Conservation (phyloP, 2,113 vertebrate genomes). For the Pteropus alecto region DNA sequence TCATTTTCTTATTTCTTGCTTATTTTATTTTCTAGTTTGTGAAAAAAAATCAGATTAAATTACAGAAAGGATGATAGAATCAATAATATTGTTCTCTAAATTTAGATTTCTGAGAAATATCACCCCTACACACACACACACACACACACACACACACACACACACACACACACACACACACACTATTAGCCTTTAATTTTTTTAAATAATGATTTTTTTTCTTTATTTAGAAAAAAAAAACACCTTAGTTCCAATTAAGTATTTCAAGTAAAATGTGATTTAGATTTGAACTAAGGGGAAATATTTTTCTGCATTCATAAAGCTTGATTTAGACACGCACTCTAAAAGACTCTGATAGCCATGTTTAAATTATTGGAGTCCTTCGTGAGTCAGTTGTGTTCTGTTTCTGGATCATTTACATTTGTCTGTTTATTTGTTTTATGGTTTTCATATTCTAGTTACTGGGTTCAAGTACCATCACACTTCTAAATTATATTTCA, state of each 20-base stretch:
- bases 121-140: background rate
- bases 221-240: background rate
- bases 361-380: slow-evolving; percentile 45
- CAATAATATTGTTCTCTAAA: background rate
- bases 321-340: background rate
- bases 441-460: background rate
- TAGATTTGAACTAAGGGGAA: background rate
- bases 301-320: slow-evolving; percentile 12
- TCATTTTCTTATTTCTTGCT: background rate
- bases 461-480: slow-evolving; percentile 22
- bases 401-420: slow-evolving; percentile 14
- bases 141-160: background rate
- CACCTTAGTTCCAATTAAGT: background rate
- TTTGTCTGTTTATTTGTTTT: slow-evolving; percentile 49
- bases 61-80: background rate
- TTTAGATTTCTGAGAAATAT: background rate
- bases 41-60: background rate
- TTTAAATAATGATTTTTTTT: background rate
- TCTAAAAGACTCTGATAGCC: background rate
- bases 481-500: slow-evolving; percentile 66
- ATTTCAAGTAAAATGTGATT: background rate
- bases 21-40: background rate
- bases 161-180: accelerated
- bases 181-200: background rate
- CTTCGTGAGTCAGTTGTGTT: background rate